Evolutionary conservation across 2,113 vertebrate species (phyloP), one percentile per base, ranked within the genome.

Genomic region (Mystacornis crossleyi): DNA sequence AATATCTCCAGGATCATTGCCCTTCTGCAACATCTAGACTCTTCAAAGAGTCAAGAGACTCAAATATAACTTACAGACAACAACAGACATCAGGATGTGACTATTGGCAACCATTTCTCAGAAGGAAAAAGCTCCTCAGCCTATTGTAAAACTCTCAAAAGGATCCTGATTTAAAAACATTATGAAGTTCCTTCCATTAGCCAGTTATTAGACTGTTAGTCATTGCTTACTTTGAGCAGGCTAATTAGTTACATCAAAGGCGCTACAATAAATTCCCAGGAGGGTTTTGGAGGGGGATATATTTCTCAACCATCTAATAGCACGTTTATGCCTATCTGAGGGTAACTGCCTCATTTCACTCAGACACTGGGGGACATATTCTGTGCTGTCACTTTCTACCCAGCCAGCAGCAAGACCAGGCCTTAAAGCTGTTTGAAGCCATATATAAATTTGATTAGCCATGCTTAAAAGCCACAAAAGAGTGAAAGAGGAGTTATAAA

Each of bases 161-260:
- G 83, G 51, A 67, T 57, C 89, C 77, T 74, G 95, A 97, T 96
- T 94, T 97, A 79, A 95, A 97, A 96, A 92, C 74, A 51, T 91
- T 73, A 95, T 24, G 89, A 95, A 97, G 91, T 93, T 95, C 87
- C 89, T 97, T 97, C 95, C 93, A 96, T 97, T 98, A 98, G 96
- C 77, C 95, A 86, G 72, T 96, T 97, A 91, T 94, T 93, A 97
- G 94, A 94, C 95, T 96, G 90, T 95, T 96, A 96, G 96, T 96
- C 86, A 77, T 94, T 96, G 94, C 97, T 98, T 98, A 98, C 93
- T 96, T 75, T 71, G 89, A 98, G 96, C 88, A 33, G 94, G 83
- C 98, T 98, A 98, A 98, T 98, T 98, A 98, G 97, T 97, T 95
- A 97, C 97, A 98, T 98, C 98, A 98, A 98, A 98, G 96, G 88